phyloP scores from a whole-genome alignment of 2,797 vertebrate genomes.

The Myotis daubentonii region DNA sequence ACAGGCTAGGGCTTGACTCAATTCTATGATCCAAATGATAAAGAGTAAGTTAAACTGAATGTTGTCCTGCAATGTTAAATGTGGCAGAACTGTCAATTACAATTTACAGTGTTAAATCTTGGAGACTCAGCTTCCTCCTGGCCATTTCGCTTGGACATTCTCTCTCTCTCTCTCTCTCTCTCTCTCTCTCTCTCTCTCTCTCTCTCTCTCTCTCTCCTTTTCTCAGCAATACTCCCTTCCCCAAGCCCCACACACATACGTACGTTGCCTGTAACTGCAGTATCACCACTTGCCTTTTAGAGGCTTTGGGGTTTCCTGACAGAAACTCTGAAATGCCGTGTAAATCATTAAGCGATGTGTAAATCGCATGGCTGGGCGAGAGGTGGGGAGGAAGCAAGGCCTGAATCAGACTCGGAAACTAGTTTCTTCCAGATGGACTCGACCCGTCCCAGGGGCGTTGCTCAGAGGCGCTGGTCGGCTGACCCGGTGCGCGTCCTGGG shows the following conservation, averaged over 20 bases:
- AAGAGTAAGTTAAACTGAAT: background rate
- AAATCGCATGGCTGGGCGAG: constrained; percentile 28
- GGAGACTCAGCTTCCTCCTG: background rate
- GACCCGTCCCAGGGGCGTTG: constrained; percentile 37
- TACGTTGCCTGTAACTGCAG: background rate
- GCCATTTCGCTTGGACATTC: background rate
- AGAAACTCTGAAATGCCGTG: constrained; percentile 27
- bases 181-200: background rate
- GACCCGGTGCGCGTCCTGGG: constrained; percentile 59
- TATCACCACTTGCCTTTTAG: background rate
- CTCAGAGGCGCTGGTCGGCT: constrained; percentile 42
- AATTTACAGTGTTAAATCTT: background rate
- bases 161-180: background rate
- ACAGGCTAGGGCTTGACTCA: background rate
- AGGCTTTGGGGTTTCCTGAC: constrained; percentile 39
- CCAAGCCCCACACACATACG: background rate
- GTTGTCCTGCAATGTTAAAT: background rate
- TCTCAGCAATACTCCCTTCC: background rate
- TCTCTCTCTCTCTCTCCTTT: rapidly evolving
- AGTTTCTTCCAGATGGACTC: constrained; percentile 72
- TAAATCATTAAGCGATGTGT: constrained; percentile 38
- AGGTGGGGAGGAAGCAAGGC: background rate
- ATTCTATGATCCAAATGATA: background rate
- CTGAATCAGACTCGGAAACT: background rate
- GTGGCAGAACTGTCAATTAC: background rate